Conservation (phyloP, 2,797 vertebrate genomes). For the Geotrypetes seraphini region DNA sequence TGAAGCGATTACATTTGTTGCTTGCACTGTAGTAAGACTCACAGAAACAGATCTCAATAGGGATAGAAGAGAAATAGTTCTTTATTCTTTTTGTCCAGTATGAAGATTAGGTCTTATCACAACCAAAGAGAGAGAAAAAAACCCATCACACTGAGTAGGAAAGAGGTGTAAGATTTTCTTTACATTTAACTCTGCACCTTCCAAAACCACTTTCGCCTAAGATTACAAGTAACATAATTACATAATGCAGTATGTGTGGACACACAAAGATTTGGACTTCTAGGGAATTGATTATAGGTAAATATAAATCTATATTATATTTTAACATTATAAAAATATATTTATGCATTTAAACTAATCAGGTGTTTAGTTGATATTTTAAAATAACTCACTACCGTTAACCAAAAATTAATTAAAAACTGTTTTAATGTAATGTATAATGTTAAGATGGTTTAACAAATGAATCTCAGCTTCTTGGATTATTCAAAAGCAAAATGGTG, state of each 20-base stretch:
- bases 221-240: slow-evolving; percentile 8
- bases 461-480: too few relatives aligned
- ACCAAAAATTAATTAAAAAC: too few relatives aligned
- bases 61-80: slow-evolving; percentile 50
- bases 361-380: background rate
- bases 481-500: too few relatives aligned
- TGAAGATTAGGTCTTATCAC: slow-evolving; percentile 49
- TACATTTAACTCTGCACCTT: too few relatives aligned
- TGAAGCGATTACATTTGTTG: slow-evolving; percentile 66
- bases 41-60: slow-evolving; percentile 52
- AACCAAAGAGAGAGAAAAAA: slow-evolving; percentile 52
- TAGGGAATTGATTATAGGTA: background rate
- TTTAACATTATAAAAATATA: too few relatives aligned
- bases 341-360: background rate
- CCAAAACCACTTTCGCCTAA: too few relatives aligned
- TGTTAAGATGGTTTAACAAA: too few relatives aligned
- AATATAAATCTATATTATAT: background rate
- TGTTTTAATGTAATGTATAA: too few relatives aligned
- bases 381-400: too few relatives aligned
- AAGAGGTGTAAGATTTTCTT: slow-evolving; percentile 33
- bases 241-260: slow-evolving; percentile 14
- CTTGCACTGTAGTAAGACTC: slow-evolving; percentile 47
- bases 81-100: slow-evolving; percentile 53
- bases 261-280: background rate
- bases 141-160: slow-evolving; percentile 39